Evolutionary conservation across 2,888 invertebrate species (phyloP), one percentile per base, ranked within the genome.

Genomic region (Onchidella celtica): DNA sequence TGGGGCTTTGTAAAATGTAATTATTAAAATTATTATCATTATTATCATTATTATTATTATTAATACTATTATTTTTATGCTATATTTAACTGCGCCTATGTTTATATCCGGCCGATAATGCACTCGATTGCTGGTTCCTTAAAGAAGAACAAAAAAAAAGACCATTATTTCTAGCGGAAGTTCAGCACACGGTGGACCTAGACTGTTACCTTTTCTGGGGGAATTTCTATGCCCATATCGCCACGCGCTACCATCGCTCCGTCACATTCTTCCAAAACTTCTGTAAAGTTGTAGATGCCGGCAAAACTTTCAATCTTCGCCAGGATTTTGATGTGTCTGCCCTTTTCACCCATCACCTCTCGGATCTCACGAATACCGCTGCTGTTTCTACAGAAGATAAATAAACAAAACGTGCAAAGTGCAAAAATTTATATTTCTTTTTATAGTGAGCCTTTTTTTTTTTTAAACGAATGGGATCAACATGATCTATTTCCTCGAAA

Each of bases 281-380:
- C 97, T 93, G 99, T 97, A 85, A 99, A 95, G 83, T 89, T 91
- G 86, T 90, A 89, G 14, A 93, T 93, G 76, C 99, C 99, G 94
- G 99, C 98, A 92, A 98, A 98, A 94, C 99, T 99, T 94, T 99
- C 99, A 90, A 99, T 98, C 94, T 99, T 99, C 82, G 99, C 97
- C 91, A 99, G 98, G 90, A 99, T 97, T 94, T 97, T 95, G 87
- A 99, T 99, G 91, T 97, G 95, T 93, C 96, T 97, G 59, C 98
- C 98, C 92, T 96, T 87, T 82, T 91, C 92, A 88, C 95, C 98
- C 77, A 99, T 95, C 88, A 98, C 96, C 76, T 94, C 93, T 83
- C 98, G 95, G 90, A 99, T 98, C 93, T 97, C 97, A 24, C 95
- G 93, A 9, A 99, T 95, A 24, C 98, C 98, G 0, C 95, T 95